Percentiles rank a stretch among this genome's conserved stretches.
Conservation (phyloP, 2,888 invertebrate genomes). For the Stenchaetothrips biformis region DNA sequence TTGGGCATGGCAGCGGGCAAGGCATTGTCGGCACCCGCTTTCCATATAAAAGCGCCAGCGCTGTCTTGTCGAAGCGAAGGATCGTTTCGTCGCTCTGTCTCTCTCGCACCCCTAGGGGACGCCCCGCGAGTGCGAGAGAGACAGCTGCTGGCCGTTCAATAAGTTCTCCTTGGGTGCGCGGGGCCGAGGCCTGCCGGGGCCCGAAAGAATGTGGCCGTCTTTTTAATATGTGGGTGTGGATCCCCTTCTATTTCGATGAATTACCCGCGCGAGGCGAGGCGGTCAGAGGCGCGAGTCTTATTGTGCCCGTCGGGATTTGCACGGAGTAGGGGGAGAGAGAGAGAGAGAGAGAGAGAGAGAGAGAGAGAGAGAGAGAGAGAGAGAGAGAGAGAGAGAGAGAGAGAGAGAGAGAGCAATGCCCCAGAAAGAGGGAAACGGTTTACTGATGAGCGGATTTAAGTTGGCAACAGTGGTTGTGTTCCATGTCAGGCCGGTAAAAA, state of each 20-base stretch:
- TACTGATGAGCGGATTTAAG: no score
- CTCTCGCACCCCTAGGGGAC: no score
- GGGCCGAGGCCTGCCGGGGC: background rate
- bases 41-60: slow-evolving; percentile 15
- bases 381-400: background rate
- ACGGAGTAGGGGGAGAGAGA: background rate
- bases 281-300: no score
- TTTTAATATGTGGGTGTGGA: slow-evolving; percentile 15
- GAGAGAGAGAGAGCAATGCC: no score
- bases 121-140: no score
- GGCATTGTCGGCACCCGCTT: background rate
- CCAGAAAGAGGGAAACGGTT: no score
- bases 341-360: background rate
- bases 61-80: background rate
- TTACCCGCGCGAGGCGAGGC: no score
- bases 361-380: background rate
- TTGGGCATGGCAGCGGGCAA: background rate
- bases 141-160: background rate
- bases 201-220: background rate
- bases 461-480: no score
- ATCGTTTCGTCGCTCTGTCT: no score
- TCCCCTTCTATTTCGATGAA: no score
- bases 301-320: no score
- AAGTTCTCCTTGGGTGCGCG: slow-evolving; percentile 8
- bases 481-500: no score